Evolutionary conservation across 2,113 vertebrate species (phyloP), one percentile per base, ranked within the genome.

Genomic region (Fregata magnificens): DNA sequence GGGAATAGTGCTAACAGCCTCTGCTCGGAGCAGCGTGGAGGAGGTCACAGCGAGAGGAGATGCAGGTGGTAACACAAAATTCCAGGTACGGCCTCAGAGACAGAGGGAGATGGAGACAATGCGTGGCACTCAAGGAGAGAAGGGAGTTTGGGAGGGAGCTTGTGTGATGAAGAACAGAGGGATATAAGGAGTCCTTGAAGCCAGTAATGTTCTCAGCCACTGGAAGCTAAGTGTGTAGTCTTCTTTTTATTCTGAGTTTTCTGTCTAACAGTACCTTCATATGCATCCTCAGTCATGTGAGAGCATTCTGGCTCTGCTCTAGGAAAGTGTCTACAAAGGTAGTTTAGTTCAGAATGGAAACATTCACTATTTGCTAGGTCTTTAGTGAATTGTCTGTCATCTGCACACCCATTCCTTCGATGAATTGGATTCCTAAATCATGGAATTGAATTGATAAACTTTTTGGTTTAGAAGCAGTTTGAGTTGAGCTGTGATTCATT

Each of bases 31-130:
- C 49, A 67, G 16, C 5, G 3, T 3, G 19, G 24, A 78, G 38
- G 15, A 63, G 6, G 9, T 34, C 7, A 10, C 45, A 45, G 38
- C 1, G 0, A 79, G 34, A 49, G 21, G 32, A 82, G 14, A 31
- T 1, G 2, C 9, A 36, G 22, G 18, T 2, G 1, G 6, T 11
- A 61, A 44, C 24, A 69, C 14, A 44, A 29, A 5, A 32, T 73
- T 50, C 31, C 45, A 66, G 8, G 11, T 53, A 25, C 10, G 29
- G 34, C 15, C 34, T 73, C 45, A 58, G 36, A 47, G 26, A 19
- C 1, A 31, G 20, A 40, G 16, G 7, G 16, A 61, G 21, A 21
- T 71, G 63, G 25, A 77, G 49, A 32, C 10, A 61, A 34, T 1
- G 5, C 18, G 36, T 8, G 53, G 25, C 34, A 40, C 7, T 69